Evolutionary conservation across 2,797 vertebrate genomes (phyloP).

Genomic region (Coranthus polyacanthus): DNA sequence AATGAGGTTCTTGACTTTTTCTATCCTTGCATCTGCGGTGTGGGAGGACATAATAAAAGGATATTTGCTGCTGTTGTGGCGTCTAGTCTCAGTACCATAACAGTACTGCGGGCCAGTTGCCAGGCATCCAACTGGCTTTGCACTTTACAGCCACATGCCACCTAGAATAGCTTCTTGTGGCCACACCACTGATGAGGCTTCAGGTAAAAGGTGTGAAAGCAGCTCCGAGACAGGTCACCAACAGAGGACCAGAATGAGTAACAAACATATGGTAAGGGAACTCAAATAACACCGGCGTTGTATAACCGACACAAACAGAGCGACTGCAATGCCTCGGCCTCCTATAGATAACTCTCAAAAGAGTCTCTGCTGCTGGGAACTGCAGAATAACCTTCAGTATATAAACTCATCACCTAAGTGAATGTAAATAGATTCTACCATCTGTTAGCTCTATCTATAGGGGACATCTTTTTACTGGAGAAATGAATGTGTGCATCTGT

Average conservation of each 20-base stretch:
- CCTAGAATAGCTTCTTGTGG: conserved; percentile 26
- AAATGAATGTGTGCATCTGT: conserved; percentile 12
- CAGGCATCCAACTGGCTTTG: conserved; percentile 41
- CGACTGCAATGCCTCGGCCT: background rate
- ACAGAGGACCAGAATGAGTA: conserved; percentile 13
- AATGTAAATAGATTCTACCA: conserved; percentile 65
- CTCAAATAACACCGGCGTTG: background rate
- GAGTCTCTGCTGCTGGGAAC: conserved; percentile 26
- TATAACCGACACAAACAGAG: conserved; percentile 8
- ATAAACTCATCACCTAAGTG: conserved; percentile 48
- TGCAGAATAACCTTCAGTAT: conserved; percentile 43
- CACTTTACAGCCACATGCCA: conserved; percentile 39
- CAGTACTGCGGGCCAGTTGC: conserved; percentile 34
- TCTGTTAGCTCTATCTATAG: conserved; percentile 59
- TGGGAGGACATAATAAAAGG: conserved; percentile 43
- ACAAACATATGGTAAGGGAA: background rate
- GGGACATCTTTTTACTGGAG: conserved; percentile 35
- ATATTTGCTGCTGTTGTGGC: conserved; percentile 31
- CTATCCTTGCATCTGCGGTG: conserved; percentile 32
- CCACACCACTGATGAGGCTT: conserved; percentile 34
- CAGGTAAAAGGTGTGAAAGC: conserved; percentile 1
- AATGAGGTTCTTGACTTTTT: conserved; percentile 31
- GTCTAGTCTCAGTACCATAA: conserved; percentile 19
- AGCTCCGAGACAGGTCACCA: conserved; percentile 7
- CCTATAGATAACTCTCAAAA: conserved; percentile 27